phyloP scores from a whole-genome alignment of 2,113 vertebrate species.

The Phainopepla nitens region DNA sequence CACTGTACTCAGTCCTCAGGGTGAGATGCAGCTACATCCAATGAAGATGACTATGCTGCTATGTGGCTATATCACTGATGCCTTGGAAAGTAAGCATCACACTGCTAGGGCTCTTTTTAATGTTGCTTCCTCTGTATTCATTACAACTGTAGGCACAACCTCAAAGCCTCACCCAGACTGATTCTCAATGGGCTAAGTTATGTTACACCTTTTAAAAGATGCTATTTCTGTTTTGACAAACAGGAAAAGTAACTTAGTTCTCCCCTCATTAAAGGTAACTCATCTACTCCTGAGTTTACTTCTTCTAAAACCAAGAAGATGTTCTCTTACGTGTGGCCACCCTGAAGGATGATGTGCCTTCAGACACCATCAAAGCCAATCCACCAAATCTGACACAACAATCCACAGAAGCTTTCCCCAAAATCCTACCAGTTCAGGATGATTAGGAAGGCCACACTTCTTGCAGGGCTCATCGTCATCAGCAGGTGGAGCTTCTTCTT shows the following conservation, averaged over 20 bases:
- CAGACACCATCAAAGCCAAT: neutral
- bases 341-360: neutral
- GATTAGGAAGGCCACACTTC: constrained; percentile 95
- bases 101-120: neutral
- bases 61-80: neutral
- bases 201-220: accelerated
- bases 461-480: constrained; percentile 92
- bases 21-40: neutral
- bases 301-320: neutral
- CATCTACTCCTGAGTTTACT: neutral
- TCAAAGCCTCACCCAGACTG: neutral
- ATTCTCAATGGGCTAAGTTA: neutral
- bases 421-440: constrained; percentile 89
- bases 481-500: constrained; percentile 80
- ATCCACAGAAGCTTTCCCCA: neutral
- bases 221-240: neutral
- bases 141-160: neutral
- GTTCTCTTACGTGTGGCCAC: accelerated
- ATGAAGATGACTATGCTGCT: neutral
- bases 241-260: neutral
- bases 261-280: neutral
- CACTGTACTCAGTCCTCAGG: neutral
- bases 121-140: neutral
- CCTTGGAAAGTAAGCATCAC: neutral
- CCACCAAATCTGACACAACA: neutral